phyloP scores from a whole-genome alignment of 2,797 vertebrate genomes.

The Argyrosomus regius region DNA sequence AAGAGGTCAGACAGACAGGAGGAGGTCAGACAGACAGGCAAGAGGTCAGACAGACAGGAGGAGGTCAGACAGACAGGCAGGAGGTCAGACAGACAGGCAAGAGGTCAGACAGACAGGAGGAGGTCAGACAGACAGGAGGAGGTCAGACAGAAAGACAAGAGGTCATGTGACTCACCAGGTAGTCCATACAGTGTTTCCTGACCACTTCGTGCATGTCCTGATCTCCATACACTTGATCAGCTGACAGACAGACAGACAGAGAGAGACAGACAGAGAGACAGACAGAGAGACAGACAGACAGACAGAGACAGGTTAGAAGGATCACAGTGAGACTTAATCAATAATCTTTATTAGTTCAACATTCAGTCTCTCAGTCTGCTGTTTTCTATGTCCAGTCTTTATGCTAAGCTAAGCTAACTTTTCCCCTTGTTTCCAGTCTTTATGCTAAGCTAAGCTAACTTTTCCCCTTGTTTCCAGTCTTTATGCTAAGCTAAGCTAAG shows the following conservation, averaged over 20 bases:
- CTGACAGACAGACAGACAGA: slow-evolving; percentile 63
- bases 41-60: no score
- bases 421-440: background rate
- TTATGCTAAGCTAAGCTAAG: slow-evolving; percentile 2
- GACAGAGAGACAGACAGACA: no score
- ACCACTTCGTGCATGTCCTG: slow-evolving; percentile 98
- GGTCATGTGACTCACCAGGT: slow-evolving; percentile 87
- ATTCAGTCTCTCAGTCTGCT: no score
- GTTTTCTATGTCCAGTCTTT: no score
- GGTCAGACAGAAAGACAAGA: background rate
- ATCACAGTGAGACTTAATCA: no score
- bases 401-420: background rate
- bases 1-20: background rate
- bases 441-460: background rate
- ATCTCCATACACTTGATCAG: slow-evolving; percentile 95
- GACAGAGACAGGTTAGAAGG: no score
- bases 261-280: no score
- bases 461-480: background rate
- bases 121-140: background rate
- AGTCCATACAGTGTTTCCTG: slow-evolving; percentile 97
- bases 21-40: no score
- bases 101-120: background rate
- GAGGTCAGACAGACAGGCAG: no score
- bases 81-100: no score
- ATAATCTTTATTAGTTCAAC: no score